phyloP scores from a whole-genome alignment of 2,888 invertebrate species.

The Callyntrura guangdongensis region DNA sequence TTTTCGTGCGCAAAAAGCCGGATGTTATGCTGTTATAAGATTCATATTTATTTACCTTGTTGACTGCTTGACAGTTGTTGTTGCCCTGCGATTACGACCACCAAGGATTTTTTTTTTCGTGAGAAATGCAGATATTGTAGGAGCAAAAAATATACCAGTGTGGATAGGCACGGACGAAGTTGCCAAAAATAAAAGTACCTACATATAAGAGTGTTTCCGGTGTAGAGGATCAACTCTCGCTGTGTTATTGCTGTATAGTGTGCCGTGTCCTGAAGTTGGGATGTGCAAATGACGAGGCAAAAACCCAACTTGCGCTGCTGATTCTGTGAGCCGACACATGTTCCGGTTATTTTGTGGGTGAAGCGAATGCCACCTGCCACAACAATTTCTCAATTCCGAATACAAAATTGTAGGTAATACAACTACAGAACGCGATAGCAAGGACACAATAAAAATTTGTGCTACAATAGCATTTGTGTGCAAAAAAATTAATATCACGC shows the following conservation, averaged over 20 bases:
- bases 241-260: neutral
- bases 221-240: slow-evolving; percentile 6
- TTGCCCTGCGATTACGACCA: slow-evolving; percentile 35
- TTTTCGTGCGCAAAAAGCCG: slow-evolving; percentile 46
- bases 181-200: slow-evolving; percentile 58
- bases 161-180: slow-evolving; percentile 30
- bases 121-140: slow-evolving; percentile 4
- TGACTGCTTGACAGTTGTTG: slow-evolving; percentile 73
- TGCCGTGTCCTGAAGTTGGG: neutral
- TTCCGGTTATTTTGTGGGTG: neutral
- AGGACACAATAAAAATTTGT: neutral
- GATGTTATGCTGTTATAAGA: slow-evolving; percentile 19
- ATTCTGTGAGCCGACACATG: neutral
- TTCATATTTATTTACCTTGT: slow-evolving; percentile 44
- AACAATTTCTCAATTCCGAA: neutral
- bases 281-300: neutral
- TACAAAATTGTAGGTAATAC: slow-evolving; percentile 16
- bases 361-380: slow-evolving; percentile 24
- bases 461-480: neutral
- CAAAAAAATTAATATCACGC: slow-evolving; percentile 30
- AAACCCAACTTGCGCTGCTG: neutral
- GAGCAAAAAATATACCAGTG: neutral
- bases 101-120: slow-evolving; percentile 42
- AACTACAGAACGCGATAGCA: neutral
- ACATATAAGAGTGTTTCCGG: slow-evolving; percentile 60